phyloP scores from a whole-genome alignment of 1,140 invertebrate genomes.

The Cydia fagiglandana region DNA sequence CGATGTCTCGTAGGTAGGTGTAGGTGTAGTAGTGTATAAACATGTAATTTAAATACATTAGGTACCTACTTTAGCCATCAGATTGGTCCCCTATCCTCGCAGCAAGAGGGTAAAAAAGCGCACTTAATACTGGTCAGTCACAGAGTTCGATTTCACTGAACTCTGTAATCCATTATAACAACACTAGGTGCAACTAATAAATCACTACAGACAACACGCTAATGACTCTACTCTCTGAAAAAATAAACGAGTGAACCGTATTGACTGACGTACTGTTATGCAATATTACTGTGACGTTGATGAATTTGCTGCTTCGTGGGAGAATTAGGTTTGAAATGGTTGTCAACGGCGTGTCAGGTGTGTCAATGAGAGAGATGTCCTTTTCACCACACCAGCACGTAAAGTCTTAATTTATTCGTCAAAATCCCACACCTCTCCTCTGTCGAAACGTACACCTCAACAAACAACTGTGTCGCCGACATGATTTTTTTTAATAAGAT shows the following conservation, averaged over 20 bases:
- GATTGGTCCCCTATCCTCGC: too few species aligned
- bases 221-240: slow-evolving; percentile 17
- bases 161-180: too few species aligned
- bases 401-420: neutral
- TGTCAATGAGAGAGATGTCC: neutral
- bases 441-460: too few species aligned
- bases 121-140: too few species aligned
- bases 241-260: slow-evolving; percentile 16
- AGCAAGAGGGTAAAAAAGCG: too few species aligned
- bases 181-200: slow-evolving; percentile 19
- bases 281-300: slow-evolving; percentile 17
- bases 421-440: neutral
- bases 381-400: neutral
- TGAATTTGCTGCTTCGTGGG: slow-evolving; percentile 3
- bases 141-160: too few species aligned
- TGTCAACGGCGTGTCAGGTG: neutral
- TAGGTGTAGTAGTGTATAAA: too few species aligned
- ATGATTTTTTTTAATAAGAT: too few species aligned
- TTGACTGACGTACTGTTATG: slow-evolving; percentile 24
- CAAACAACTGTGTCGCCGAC: too few species aligned
- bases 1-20: too few species aligned
- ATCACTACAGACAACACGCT: slow-evolving; percentile 24
- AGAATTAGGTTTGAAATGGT: neutral
- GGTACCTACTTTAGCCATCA: too few species aligned
- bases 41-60: too few species aligned